phyloP scores from a whole-genome alignment of 2,113 vertebrate species.

The Zapus hudsonius region DNA sequence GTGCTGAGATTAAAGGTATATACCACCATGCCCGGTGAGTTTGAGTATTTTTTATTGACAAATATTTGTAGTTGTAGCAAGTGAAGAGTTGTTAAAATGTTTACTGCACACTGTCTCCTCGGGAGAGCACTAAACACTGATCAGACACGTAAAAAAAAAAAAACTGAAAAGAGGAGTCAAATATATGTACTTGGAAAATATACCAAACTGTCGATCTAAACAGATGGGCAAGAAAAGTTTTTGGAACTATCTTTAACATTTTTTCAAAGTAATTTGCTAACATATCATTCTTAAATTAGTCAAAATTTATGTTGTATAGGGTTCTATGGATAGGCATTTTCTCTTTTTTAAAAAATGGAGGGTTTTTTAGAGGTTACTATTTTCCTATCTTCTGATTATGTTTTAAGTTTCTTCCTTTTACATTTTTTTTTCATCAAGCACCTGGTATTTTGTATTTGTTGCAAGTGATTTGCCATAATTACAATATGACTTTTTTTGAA shows the following conservation, averaged over 20 bases:
- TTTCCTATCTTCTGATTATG: conserved; percentile 10
- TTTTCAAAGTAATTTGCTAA: conserved; percentile 55
- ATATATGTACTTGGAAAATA: conserved; percentile 1
- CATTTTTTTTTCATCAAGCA: conserved; percentile 14
- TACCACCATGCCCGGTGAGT: no score
- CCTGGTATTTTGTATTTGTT: conserved; percentile 34
- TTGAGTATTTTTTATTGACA: conserved; percentile 40
- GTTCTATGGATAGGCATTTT: conserved; percentile 21
- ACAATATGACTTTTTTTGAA: background rate
- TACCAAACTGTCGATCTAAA: conserved; percentile 24
- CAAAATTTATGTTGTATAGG: conserved; percentile 7
- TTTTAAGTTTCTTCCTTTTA: conserved; percentile 26
- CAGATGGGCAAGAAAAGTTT: background rate
- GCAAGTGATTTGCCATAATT: conserved; percentile 20
- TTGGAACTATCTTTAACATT: background rate
- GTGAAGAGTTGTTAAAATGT: conserved; percentile 33
- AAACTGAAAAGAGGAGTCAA: background rate
- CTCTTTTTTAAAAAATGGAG: background rate
- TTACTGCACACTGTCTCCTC: background rate
- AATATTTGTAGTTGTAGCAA: conserved; percentile 46
- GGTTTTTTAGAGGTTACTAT: background rate
- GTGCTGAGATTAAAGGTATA: no score
- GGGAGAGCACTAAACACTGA: conserved; percentile 2
- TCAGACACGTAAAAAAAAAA: conserved; percentile 14
- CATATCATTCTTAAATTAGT: conserved; percentile 16